Evolutionary conservation across 53 echinoderm and acorn worm species (phyloP).

Genomic region (Luidia sarsii): DNA sequence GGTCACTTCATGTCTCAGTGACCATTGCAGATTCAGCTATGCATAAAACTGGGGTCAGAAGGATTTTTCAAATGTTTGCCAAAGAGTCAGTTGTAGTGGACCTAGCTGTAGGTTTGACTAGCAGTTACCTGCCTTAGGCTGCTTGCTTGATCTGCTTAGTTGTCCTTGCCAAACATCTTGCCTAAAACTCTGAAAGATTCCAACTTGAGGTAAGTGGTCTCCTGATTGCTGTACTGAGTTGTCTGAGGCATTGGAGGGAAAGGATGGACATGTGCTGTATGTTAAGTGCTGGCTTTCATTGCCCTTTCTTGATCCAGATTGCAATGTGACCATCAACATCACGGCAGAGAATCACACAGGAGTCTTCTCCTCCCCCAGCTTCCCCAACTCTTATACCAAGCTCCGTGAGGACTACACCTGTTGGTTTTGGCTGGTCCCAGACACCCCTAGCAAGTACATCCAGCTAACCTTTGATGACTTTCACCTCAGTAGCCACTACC

Average conservation of each 20-base stretch:
- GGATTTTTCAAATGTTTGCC: background rate
- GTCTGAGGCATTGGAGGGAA: no score
- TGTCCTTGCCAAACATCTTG: no score
- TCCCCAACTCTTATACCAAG: conserved; percentile 65
- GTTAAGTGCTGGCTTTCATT: no score
- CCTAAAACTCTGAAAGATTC: no score
- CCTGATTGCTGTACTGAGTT: no score
- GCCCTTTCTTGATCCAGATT: conserved; percentile 30
- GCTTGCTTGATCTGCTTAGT: no score
- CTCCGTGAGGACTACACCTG: conserved; percentile 58
- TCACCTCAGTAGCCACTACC: conserved; percentile 55
- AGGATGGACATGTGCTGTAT: no score
- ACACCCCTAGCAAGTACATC: conserved; percentile 32
- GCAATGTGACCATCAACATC: conserved; percentile 30
- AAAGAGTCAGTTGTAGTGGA: no score
- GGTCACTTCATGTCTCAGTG: background rate
- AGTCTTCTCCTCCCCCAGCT: conserved; percentile 43
- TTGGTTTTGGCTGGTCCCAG: conserved; percentile 37
- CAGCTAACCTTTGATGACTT: conserved; percentile 71
- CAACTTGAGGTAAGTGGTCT: no score
- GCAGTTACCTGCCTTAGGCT: no score
- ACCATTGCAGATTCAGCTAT: background rate
- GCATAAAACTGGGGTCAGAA: background rate
- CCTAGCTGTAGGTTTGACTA: no score
- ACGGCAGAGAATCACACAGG: conserved; percentile 32